phyloP scores from a whole-genome alignment of 2,888 invertebrate genomes.

The Ectemnius continuus region DNA sequence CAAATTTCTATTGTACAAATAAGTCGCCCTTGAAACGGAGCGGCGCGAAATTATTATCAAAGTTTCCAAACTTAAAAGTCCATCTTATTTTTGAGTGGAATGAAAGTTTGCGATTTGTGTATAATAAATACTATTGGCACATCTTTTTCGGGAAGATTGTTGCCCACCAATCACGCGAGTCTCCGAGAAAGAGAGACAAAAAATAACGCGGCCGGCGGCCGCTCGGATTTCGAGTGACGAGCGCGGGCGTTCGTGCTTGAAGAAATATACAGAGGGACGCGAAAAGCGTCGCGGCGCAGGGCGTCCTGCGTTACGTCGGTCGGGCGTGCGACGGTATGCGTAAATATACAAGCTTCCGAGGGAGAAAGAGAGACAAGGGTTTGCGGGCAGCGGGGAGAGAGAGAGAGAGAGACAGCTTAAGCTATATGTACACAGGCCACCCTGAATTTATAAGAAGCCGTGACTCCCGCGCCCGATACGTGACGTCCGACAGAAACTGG shows the following conservation, averaged over 20 bases:
- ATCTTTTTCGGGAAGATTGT: no score
- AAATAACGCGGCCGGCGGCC: constrained; percentile 56
- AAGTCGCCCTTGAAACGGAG: no score
- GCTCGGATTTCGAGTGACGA: constrained; percentile 30
- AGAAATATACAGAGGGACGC: constrained; percentile 76
- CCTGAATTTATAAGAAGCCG: constrained; percentile 67
- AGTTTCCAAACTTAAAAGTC: no score
- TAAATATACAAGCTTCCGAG: constrained; percentile 73
- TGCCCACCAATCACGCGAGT: no score
- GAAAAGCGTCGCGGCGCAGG: constrained; percentile 75
- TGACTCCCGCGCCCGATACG: constrained; percentile 47
- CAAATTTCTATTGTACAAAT: no score
- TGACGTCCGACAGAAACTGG: constrained; percentile 42
- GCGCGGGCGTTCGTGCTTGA: constrained; percentile 62
- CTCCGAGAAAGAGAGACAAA: constrained; percentile 28
- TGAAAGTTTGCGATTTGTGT: no score
- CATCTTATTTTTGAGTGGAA: no score
- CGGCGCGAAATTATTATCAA: no score
- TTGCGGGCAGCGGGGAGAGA: constrained; percentile 48
- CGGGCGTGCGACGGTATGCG: constrained; percentile 68
- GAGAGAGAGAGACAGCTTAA: background rate
- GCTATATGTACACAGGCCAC: constrained; percentile 53
- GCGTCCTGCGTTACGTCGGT: constrained; percentile 75
- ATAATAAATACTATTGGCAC: no score
- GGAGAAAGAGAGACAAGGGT: constrained; percentile 55